Conservation (phyloP, 2,797 vertebrate species). For the Melanitta fusca region DNA sequence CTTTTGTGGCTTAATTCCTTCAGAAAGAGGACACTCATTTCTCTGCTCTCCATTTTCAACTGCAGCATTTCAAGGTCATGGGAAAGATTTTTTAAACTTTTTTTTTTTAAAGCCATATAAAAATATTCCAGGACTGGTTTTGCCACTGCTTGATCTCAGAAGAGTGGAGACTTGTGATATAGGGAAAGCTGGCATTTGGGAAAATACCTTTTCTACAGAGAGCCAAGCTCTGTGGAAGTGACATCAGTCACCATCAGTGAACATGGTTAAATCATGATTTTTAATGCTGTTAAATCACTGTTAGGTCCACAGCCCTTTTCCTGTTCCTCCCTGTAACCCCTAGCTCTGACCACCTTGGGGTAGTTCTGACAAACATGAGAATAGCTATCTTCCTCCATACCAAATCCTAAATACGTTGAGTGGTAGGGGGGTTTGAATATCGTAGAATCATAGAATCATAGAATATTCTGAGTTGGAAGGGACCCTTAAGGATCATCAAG, state of each 20-base stretch:
- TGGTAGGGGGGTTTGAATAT: background rate
- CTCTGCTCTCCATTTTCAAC: background rate
- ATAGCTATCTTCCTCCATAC: background rate
- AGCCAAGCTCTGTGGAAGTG: background rate
- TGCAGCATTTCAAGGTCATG: background rate
- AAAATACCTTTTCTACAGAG: background rate
- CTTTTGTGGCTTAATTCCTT: background rate
- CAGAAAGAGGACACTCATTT: background rate
- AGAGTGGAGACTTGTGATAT: background rate
- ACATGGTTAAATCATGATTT: background rate
- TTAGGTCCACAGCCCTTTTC: background rate
- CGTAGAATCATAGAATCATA: too few species aligned
- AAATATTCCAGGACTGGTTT: background rate
- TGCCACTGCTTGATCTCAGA: background rate
- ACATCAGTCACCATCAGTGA: too few species aligned
- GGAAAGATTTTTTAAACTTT: background rate
- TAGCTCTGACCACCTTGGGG: background rate
- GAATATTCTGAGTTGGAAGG: too few species aligned
- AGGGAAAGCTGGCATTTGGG: background rate
- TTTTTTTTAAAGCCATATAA: background rate
- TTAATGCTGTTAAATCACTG: background rate
- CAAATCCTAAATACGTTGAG: background rate
- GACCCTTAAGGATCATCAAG: too few species aligned
- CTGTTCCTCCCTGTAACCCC: background rate
- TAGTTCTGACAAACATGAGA: background rate